Evolutionary conservation across 2,888 invertebrate species (phyloP).

Genomic region (Chelonus formosanus): DNA sequence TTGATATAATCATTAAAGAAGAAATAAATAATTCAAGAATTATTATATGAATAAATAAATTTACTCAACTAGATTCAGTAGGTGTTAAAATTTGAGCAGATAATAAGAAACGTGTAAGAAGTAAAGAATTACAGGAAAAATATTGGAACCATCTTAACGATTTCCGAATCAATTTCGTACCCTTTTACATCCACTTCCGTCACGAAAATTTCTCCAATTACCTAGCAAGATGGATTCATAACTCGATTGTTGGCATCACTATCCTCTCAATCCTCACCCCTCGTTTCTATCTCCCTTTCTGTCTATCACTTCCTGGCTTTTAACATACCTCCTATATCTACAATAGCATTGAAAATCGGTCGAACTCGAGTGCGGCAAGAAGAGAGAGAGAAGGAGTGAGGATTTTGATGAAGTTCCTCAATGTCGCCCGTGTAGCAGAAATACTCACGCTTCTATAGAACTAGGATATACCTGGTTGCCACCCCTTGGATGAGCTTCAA

Average conservation of each 20-base stretch:
- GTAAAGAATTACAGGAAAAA: neutral
- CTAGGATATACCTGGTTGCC: constrained; percentile 52
- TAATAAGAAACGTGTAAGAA: neutral
- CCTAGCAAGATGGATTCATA: constrained; percentile 46
- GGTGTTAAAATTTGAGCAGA: neutral
- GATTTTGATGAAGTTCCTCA: constrained; percentile 53
- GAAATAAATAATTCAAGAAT: too few species aligned
- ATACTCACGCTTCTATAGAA: constrained; percentile 30
- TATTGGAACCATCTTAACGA: neutral
- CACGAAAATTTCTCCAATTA: constrained; percentile 40
- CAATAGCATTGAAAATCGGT: constrained; percentile 23
- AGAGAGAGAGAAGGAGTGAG: constrained; percentile 35
- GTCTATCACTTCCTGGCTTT: constrained; percentile 8
- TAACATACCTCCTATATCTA: constrained; percentile 19
- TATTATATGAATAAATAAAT: too few species aligned
- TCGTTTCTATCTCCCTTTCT: constrained; percentile 8
- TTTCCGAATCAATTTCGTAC: constrained; percentile 41
- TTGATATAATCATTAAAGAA: too few species aligned
- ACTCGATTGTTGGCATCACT: constrained; percentile 37
- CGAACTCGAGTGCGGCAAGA: constrained; percentile 21
- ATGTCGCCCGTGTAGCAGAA: constrained; percentile 30
- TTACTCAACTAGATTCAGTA: too few species aligned
- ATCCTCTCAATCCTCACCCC: constrained; percentile 26
- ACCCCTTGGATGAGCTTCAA: constrained; percentile 60
- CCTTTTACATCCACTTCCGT: constrained; percentile 33